Evolutionary conservation across 2,888 invertebrate genomes (phyloP).

Genomic region (Teinopalpus imperialis): DNA sequence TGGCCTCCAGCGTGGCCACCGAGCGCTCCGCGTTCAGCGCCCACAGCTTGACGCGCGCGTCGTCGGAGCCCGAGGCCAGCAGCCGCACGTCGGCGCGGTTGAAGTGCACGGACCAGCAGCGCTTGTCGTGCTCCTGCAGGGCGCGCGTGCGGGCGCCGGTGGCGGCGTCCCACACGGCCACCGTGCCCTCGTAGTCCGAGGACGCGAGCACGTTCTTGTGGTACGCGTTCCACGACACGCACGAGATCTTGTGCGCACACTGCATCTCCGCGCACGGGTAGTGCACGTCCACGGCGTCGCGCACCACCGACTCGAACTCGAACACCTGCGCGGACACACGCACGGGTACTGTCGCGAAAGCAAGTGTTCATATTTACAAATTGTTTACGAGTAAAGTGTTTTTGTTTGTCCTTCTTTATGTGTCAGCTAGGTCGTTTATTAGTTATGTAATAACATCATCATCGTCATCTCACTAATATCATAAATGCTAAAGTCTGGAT

Average conservation of each 20-base stretch:
- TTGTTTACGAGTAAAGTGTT: too few relatives aligned
- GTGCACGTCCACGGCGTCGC: conserved; percentile 94
- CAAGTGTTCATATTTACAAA: too few relatives aligned
- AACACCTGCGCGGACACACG: conserved; percentile 79
- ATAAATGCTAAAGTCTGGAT: too few relatives aligned
- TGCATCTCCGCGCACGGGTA: conserved; percentile 96
- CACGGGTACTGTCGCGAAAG: too few relatives aligned
- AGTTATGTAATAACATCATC: too few relatives aligned
- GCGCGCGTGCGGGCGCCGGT: conserved; percentile 88
- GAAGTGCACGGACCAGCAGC: conserved; percentile 98
- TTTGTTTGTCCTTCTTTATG: too few relatives aligned
- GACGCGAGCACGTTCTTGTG: conserved; percentile 92
- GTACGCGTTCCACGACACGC: conserved; percentile 96
- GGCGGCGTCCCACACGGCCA: conserved; percentile 95
- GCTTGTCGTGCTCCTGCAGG: conserved; percentile 93
- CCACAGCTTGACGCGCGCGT: conserved; percentile 96
- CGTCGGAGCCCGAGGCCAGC: conserved; percentile 95
- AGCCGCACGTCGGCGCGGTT: conserved; percentile 94
- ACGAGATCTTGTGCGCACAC: conserved; percentile 96
- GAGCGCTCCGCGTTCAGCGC: conserved; percentile 91
- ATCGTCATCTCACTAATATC: too few relatives aligned
- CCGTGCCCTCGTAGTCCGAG: conserved; percentile 96
- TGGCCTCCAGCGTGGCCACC: conserved; percentile 93
- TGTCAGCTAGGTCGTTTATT: too few relatives aligned
- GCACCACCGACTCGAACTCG: conserved; percentile 92